phyloP scores from a whole-genome alignment of 2,888 invertebrate genomes.

The Melangyna quadrimaculata region DNA sequence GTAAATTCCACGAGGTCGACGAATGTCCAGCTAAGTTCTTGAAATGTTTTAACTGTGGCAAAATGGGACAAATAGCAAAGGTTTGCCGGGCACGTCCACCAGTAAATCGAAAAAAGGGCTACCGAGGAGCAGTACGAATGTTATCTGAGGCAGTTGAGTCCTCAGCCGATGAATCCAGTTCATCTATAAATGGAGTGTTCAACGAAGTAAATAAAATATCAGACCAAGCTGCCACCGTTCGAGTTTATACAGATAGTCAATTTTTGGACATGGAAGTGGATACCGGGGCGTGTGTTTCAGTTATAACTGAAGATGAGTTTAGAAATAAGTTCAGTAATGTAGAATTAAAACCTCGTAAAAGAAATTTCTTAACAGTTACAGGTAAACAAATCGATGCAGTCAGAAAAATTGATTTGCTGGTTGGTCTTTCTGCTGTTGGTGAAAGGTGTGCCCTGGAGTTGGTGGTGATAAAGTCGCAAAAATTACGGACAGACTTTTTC shows the following conservation, averaged over 20 bases:
- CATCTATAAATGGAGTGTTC: no score
- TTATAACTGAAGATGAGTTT: no score
- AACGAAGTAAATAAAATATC: no score
- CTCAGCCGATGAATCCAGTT: no score
- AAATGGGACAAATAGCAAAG: neutral
- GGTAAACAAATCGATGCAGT: neutral
- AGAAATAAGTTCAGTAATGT: no score
- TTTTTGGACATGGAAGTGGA: neutral
- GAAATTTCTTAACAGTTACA: neutral
- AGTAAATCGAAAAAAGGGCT: neutral
- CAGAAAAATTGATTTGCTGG: no score
- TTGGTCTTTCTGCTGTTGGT: neutral
- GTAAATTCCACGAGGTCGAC: no score
- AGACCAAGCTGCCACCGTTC: no score
- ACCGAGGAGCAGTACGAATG: neutral
- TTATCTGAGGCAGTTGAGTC: no score
- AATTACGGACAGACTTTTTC: neutral
- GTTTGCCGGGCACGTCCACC: neutral
- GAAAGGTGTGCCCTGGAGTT: neutral
- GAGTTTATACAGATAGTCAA: neutral
- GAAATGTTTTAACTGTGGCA: conserved; percentile 5
- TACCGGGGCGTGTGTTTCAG: neutral
- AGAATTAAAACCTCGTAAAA: neutral
- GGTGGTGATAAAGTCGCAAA: neutral
- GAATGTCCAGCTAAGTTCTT: neutral